These are phyloP conservation scores for Chiridota heheva DNA, from an alignment of 35 echinoderm and acorn worm species.

Conservation along the genomic window DNA sequence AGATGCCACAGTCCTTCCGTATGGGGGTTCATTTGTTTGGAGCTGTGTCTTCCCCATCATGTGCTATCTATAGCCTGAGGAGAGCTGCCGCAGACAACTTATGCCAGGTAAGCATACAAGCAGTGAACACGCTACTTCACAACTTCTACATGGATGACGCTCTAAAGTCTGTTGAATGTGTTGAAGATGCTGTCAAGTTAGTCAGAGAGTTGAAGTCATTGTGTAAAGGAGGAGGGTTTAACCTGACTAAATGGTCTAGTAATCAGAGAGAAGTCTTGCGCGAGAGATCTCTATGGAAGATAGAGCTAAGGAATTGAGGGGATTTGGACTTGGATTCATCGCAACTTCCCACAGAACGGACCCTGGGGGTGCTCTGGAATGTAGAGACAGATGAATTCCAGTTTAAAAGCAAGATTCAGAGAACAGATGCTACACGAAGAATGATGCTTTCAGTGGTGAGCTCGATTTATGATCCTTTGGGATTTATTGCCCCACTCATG, in stretches of 20 bases:
- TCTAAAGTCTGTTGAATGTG: conserved; percentile 27
- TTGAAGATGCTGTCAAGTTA: conserved; percentile 23
- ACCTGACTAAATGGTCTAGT: conserved; percentile 37
- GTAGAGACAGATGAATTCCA: conserved; percentile 15
- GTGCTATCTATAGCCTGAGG: conserved; percentile 32
- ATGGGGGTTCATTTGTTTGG: conserved; percentile 48
- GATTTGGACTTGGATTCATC: conserved; percentile 2
- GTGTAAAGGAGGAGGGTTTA: conserved; percentile 25
- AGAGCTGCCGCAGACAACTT: conserved; percentile 22
- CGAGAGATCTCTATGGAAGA: conserved; percentile 3
- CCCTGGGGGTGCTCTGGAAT: conserved; percentile 21
- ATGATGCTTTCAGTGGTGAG: conserved; percentile 18
- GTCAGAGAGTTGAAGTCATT: neutral
- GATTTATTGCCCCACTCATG: conserved; percentile 12
- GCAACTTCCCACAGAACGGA: conserved; percentile 12
- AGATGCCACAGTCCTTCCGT: neutral
- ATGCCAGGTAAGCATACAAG: neutral
- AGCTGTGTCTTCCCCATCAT: conserved; percentile 29
- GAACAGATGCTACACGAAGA: neutral
- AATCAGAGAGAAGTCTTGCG: neutral
- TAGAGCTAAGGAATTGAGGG: neutral
- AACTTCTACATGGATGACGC: conserved; percentile 69
- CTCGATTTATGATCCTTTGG: conserved; percentile 40
- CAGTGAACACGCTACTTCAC: neutral
- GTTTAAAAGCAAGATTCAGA: conserved; percentile 11